A percentile compares a stretch with the other conserved stretches of the same genome.
phyloP scores from a whole-genome alignment of 2,888 invertebrate species.

The Eumerus sabulonum region DNA sequence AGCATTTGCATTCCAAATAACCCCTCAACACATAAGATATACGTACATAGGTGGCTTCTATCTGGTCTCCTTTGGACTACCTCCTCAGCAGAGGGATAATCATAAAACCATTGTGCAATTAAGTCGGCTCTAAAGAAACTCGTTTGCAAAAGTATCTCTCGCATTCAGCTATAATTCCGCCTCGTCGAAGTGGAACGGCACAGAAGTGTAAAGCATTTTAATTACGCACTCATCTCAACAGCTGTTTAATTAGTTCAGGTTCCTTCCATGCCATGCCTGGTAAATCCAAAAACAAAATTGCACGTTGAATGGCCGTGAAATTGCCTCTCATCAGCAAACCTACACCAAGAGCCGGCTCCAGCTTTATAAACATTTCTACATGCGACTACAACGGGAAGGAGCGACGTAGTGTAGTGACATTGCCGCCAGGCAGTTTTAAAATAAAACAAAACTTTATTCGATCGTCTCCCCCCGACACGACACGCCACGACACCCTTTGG shows the following conservation, averaged over 20 bases:
- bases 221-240: constrained; percentile 74
- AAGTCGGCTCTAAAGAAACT: neutral
- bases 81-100: neutral
- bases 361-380: constrained; percentile 41
- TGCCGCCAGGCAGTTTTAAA: constrained; percentile 17
- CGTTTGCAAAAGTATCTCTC: constrained; percentile 18
- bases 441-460: constrained; percentile 18
- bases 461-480: neutral
- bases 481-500: too few species aligned
- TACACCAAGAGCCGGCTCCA: constrained; percentile 1
- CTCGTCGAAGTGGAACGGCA: constrained; percentile 17
- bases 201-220: constrained; percentile 48
- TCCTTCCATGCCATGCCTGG: constrained; percentile 6
- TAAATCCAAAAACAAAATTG: constrained; percentile 5
- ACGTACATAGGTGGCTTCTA: too few species aligned
- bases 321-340: constrained; percentile 30
- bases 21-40: too few species aligned
- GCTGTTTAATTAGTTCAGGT: constrained; percentile 78
- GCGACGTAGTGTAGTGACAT: neutral
- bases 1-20: neutral
- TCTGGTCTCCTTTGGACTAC: too few species aligned
- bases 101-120: constrained; percentile 1
- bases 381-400: constrained; percentile 5
- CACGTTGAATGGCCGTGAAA: constrained; percentile 4
- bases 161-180: constrained; percentile 19